Conservation (phyloP, 2,888 invertebrate species). For the Archips crataeganus region DNA sequence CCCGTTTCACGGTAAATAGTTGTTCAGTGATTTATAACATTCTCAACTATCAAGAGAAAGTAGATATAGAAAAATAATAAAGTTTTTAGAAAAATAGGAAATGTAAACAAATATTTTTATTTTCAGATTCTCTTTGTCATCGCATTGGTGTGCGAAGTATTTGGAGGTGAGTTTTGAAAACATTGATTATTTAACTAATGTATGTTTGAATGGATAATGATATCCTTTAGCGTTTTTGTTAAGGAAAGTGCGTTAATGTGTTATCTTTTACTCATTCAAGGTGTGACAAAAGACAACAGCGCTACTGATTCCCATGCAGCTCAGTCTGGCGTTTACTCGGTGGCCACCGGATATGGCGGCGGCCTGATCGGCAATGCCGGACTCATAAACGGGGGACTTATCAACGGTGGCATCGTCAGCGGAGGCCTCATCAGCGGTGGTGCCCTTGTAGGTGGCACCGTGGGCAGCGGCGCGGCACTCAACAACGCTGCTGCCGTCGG, state of each 20-base stretch:
- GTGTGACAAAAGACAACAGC: conserved; percentile 50
- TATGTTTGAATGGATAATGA: too few species aligned
- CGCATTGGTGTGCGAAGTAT: conserved; percentile 75
- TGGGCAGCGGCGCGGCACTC: conserved; percentile 67
- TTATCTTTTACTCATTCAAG: conserved; percentile 42
- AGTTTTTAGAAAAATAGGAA: conserved; percentile 13
- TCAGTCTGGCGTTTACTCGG: conserved; percentile 56
- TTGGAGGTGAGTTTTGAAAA: conserved; percentile 66
- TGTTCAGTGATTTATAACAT: neutral
- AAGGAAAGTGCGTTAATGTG: neutral
- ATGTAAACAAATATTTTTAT: conserved; percentile 15
- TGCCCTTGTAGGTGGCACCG: conserved; percentile 48
- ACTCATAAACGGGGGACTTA: conserved; percentile 43
- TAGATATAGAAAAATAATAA: neutral
- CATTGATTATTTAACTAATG: too few species aligned
- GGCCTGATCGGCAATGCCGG: conserved; percentile 44
- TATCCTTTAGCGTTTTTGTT: neutral
- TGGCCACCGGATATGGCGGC: conserved; percentile 46
- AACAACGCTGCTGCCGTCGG: conserved; percentile 77
- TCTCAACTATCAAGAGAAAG: neutral
- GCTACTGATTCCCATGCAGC: conserved; percentile 64
- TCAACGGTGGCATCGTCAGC: conserved; percentile 46
- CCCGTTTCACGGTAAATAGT: conserved; percentile 75
- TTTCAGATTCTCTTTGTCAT: conserved; percentile 80
- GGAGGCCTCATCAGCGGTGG: conserved; percentile 50